These are phyloP conservation scores for Periplaneta americana DNA, from an alignment of 1,140 invertebrate species.

Conservation along the genomic window DNA sequence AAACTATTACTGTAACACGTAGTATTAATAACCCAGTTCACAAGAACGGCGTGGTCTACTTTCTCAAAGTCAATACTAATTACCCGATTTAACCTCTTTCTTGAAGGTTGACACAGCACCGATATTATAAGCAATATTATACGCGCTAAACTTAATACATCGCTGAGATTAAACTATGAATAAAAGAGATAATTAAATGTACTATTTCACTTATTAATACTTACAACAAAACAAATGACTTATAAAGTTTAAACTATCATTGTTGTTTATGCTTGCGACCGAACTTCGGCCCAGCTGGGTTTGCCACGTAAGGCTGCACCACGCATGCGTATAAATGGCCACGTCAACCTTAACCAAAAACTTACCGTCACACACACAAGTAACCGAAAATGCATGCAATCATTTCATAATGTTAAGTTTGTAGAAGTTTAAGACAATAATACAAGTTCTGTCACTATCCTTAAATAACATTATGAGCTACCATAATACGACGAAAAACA, in stretches of 20 bases:
- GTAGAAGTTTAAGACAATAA: too few relatives aligned
- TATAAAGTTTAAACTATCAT: conserved; percentile 18
- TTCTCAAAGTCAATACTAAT: background rate
- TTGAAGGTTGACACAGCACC: background rate
- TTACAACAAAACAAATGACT: conserved; percentile 27
- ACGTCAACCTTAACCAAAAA: conserved; percentile 19
- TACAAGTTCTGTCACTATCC: too few relatives aligned
- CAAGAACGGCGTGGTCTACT: background rate
- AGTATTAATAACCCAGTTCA: background rate
- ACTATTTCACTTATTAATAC: conserved; percentile 31
- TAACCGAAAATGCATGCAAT: background rate
- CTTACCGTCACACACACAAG: background rate
- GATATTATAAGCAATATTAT: background rate
- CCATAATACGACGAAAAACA: too few relatives aligned
- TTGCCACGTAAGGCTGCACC: conserved; percentile 54
- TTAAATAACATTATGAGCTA: too few relatives aligned
- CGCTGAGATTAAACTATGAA: too few relatives aligned
- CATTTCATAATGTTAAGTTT: background rate
- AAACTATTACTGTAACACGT: background rate
- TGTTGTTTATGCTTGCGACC: conserved; percentile 33
- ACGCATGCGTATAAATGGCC: conserved; percentile 40
- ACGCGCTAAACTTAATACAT: too few relatives aligned
- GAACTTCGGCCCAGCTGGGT: conserved; percentile 36
- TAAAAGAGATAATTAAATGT: too few relatives aligned
- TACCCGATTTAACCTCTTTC: background rate